phyloP scores from a whole-genome alignment of 2,888 invertebrate genomes.

The Branchipolynoe longqiensis region DNA sequence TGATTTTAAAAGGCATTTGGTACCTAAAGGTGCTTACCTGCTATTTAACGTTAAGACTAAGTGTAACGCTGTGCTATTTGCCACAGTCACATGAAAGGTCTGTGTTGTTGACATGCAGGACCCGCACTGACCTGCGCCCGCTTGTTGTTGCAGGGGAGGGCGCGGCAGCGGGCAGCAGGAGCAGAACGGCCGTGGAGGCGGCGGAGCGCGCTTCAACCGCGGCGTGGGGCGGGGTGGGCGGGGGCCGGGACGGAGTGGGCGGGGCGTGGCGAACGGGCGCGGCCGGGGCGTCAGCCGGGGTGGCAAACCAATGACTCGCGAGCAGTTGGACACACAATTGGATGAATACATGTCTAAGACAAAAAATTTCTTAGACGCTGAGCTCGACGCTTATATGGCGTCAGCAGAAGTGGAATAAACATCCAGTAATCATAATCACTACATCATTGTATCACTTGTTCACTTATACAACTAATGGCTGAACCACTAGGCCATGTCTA shows the following conservation, averaged over 20 bases:
- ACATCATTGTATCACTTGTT: no score
- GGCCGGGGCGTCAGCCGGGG: conserved; percentile 23
- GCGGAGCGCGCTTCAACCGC: conserved; percentile 47
- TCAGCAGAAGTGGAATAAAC: neutral
- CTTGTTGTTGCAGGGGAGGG: conserved; percentile 39
- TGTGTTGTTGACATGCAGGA: no score
- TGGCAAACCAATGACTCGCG: conserved; percentile 81
- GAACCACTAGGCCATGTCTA: no score
- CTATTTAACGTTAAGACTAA: no score
- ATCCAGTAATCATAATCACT: no score
- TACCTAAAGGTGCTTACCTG: no score
- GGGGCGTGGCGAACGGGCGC: neutral
- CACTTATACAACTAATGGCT: no score
- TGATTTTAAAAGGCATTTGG: no score
- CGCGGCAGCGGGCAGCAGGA: conserved; percentile 71
- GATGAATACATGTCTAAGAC: conserved; percentile 89
- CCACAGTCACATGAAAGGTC: no score
- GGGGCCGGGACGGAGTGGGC: neutral
- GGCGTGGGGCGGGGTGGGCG: neutral
- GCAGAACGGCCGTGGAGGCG: conserved; percentile 63
- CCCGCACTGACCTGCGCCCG: neutral
- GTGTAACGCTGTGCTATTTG: no score
- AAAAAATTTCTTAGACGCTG: conserved; percentile 84
- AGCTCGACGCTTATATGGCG: conserved; percentile 85
- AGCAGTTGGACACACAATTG: conserved; percentile 87